Evolutionary conservation across 2,888 invertebrate genomes (phyloP), one percentile per base, ranked within the genome.

Genomic region (Epirrhoe alternata): DNA sequence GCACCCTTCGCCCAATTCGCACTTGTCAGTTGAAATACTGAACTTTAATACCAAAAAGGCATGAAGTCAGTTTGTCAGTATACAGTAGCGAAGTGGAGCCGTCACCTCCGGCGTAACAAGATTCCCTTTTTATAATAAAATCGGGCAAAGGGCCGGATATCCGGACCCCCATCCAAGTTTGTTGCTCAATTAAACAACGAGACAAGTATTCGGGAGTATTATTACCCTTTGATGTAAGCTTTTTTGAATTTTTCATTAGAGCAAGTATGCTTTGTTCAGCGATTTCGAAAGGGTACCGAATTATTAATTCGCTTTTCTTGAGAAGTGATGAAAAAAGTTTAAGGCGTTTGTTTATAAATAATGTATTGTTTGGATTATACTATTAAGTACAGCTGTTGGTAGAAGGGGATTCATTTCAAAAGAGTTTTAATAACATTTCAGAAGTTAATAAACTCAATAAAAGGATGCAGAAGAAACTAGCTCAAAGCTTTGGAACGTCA

Each of bases 141-240:
- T 84, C 75, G 80, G 73, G 77, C 63, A 61, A 70, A 69, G 67
- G 69, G 62, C 67, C 84, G 86, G 86, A 87, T 74, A 77, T 87
- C 87, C 87, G 83, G 83, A 63, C 82, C 82, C 79, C 82, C 79
- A 79, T 81, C 79, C 81, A 79, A 82, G 83, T 82, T 86, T 82
- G 81, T 77, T 77, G 80, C 79, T 75, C 82, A 88, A 87, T 88
- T 88, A 86, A 81, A 82, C 81, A 82, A 81, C 79, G 71, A 76
- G 74, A 75, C 64, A 71, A 70, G 65, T 62, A 71, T 69, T 70
- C 16, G 45, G 47, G 62, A 52, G 61, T 62, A 69, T 69, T 70
- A 70, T 31, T 10, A 69, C 69, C 68, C 62, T 68, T 71, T 72
- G 71, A 69, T 63, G 68, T 67, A 45, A 65, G 70, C 59, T 64